phyloP scores from a whole-genome alignment of 2,797 vertebrate genomes.

The Mus minutoides region DNA sequence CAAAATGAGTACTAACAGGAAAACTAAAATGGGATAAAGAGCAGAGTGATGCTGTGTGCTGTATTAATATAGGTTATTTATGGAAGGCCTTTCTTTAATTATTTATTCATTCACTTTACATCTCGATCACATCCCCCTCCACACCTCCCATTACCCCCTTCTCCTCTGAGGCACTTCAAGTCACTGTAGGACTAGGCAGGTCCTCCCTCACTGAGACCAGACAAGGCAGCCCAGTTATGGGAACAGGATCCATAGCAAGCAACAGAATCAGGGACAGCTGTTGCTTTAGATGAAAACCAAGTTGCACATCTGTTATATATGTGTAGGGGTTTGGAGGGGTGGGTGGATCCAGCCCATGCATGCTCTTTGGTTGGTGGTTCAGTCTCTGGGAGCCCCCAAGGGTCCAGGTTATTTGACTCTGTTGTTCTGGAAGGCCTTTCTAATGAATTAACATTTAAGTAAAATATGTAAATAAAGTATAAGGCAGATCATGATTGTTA shows the following conservation, averaged over 20 bases:
- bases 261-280: not conserved
- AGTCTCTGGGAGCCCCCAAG: not conserved
- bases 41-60: not conserved
- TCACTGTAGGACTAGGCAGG: not conserved
- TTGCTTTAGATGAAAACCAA: not conserved
- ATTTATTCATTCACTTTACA: not conserved
- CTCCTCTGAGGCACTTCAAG: not conserved
- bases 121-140: not conserved
- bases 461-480: conserved; percentile 5
- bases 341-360: not conserved
- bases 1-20: not conserved
- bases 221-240: not conserved
- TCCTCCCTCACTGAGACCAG: not conserved
- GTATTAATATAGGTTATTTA: not conserved
- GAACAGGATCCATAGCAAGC: not conserved
- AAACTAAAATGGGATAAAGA: not conserved
- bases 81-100: not conserved
- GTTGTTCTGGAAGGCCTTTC: not conserved
- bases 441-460: not conserved
- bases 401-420: not conserved
- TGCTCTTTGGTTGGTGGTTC: not conserved
- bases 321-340: not conserved
- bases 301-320: not conserved
- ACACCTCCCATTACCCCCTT: not conserved
- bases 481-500: not conserved